These are phyloP conservation scores for Ancistrus triradiatus DNA, from an alignment of 2,113 vertebrate genomes.

Conservation along the genomic window DNA sequence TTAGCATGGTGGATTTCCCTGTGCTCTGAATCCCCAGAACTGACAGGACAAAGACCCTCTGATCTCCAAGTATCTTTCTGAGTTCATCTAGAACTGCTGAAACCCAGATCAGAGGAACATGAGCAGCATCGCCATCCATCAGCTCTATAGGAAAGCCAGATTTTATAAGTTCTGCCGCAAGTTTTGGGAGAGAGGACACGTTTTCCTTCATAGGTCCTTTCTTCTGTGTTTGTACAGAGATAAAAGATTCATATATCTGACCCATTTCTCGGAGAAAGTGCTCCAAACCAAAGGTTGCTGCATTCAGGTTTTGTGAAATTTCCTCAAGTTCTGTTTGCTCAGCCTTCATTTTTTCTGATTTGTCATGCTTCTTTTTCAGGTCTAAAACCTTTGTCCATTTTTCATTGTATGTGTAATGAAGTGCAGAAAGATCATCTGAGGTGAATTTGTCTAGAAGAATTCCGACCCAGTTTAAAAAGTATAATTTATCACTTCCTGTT, in stretches of 20 bases:
- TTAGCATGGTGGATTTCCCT: too few relatives aligned
- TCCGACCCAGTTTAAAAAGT: constrained; percentile 67
- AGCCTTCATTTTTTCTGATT: background rate
- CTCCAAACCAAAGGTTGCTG: too few relatives aligned
- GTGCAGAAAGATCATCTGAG: constrained; percentile 39
- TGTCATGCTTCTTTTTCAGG: too few relatives aligned
- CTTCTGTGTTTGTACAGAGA: background rate
- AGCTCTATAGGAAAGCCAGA: constrained; percentile 69
- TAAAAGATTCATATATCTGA: too few relatives aligned
- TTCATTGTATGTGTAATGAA: constrained; percentile 50
- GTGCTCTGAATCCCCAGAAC: too few relatives aligned
- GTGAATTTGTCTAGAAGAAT: constrained; percentile 53
- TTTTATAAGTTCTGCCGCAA: constrained; percentile 70
- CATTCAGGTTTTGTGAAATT: too few relatives aligned
- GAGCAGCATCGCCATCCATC: too few relatives aligned
- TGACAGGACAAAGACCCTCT: constrained; percentile 66
- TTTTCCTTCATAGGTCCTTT: background rate
- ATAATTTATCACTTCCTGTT: constrained; percentile 41
- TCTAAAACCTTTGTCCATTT: constrained; percentile 52
- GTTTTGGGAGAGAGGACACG: constrained; percentile 50
- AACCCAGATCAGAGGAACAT: constrained; percentile 70
- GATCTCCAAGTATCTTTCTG: constrained; percentile 65
- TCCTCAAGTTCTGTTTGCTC: constrained; percentile 27
- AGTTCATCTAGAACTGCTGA: too few relatives aligned
- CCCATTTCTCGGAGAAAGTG: too few relatives aligned